phyloP scores from a whole-genome alignment of 2,797 vertebrate genomes.

The Pantherophis alleghaniensis region DNA sequence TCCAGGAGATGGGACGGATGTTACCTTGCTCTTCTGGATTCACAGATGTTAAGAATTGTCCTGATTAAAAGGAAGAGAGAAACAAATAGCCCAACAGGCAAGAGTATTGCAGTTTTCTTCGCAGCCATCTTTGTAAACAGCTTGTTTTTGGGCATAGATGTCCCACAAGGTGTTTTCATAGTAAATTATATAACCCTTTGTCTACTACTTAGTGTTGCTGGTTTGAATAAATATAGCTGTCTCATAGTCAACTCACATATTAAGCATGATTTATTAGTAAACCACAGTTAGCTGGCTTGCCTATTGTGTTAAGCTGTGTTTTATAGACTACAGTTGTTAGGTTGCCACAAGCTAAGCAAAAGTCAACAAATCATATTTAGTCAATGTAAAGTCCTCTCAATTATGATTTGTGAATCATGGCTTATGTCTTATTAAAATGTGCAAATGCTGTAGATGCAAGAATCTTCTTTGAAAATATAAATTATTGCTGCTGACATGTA shows the following conservation, averaged over 20 bases:
- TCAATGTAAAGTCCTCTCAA: not conserved
- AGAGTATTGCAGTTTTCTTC: not conserved
- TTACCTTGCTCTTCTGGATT: not conserved
- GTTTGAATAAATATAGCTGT: not conserved
- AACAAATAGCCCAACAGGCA: not conserved
- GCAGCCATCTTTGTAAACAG: not conserved
- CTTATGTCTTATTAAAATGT: not conserved
- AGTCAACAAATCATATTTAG: not conserved
- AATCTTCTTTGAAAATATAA: not conserved
- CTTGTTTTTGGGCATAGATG: not conserved
- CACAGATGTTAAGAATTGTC: not conserved
- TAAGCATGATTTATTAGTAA: not conserved
- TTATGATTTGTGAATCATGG: not conserved
- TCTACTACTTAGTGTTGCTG: not conserved
- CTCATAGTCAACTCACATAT: not conserved
- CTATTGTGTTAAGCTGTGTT: not conserved
- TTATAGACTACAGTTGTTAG: not conserved
- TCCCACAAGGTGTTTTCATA: not conserved
- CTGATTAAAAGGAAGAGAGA: not conserved
- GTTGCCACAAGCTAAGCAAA: not conserved
- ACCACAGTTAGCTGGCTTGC: not conserved
- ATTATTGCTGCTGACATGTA: not conserved
- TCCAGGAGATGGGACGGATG: not conserved
- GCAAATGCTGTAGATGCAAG: not conserved
- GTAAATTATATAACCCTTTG: not conserved